These are phyloP conservation scores for Valencia hispanica DNA, from an alignment of 2,797 vertebrate species.

Conservation along the genomic window DNA sequence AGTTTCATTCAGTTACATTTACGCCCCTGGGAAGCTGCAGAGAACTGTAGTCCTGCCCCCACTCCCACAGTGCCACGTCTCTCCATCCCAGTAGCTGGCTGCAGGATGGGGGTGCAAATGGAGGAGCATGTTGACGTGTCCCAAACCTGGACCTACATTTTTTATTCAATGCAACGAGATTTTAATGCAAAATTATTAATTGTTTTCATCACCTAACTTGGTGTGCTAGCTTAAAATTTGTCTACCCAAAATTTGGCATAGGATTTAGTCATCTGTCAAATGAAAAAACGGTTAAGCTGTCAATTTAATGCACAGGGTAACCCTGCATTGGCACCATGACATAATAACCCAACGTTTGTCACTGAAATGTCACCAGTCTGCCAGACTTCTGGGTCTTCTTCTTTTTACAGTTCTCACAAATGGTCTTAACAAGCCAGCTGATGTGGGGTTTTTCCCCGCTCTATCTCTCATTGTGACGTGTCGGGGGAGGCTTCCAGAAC, in stretches of 20 bases:
- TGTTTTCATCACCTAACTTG: neutral
- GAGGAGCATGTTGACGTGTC: constrained; percentile 12
- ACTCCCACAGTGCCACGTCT: constrained; percentile 70
- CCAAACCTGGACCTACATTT: neutral
- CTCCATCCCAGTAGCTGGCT: constrained; percentile 47
- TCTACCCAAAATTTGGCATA: neutral
- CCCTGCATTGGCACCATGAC: neutral
- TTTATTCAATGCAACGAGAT: neutral
- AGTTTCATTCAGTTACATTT: constrained; percentile 16
- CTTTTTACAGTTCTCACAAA: constrained; percentile 8
- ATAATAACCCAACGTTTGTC: neutral
- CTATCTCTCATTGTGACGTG: neutral
- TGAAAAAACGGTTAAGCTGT: neutral
- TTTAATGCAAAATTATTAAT: constrained; percentile 1
- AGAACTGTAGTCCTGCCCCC: constrained; percentile 33
- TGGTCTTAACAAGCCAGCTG: constrained; percentile 32
- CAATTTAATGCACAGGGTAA: neutral
- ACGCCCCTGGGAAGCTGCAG: constrained; percentile 9
- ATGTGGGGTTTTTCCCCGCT: constrained; percentile 2
- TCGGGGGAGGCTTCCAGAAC: constrained; percentile 10
- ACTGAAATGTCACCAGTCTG: constrained; percentile 12
- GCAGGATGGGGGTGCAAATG: constrained; percentile 34
- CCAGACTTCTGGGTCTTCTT: constrained; percentile 1
- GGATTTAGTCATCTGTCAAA: neutral
- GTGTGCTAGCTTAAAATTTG: neutral